Evolutionary conservation across 2,888 invertebrate species (phyloP).

Genomic region (Macrostomum cliftonense): DNA sequence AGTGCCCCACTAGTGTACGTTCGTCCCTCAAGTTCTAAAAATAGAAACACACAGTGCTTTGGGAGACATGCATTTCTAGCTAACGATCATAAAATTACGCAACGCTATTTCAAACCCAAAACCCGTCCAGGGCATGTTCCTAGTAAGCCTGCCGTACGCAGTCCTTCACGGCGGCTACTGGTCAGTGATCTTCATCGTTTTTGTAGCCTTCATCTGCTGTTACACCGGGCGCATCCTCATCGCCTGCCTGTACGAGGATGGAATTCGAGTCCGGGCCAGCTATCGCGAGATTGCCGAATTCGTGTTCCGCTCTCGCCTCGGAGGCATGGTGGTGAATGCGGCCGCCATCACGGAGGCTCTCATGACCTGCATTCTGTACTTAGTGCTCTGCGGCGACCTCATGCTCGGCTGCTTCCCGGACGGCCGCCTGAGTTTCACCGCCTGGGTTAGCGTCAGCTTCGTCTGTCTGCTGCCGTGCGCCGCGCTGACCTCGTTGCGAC

Average conservation of each 20-base stretch:
- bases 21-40: no score
- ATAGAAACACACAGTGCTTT: no score
- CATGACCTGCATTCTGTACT: constrained; percentile 96
- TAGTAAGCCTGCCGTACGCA: constrained; percentile 90
- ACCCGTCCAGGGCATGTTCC: constrained; percentile 76
- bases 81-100: no score
- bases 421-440: constrained; percentile 54
- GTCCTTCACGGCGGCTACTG: constrained; percentile 97
- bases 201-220: constrained; percentile 92
- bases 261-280: constrained; percentile 66
- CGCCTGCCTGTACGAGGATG: constrained; percentile 74
- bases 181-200: constrained; percentile 88
- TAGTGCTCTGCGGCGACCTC: constrained; percentile 88
- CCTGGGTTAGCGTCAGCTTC: constrained; percentile 96
- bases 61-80: no score
- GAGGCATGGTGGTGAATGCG: constrained; percentile 68
- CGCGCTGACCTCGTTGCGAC: constrained; percentile 67
- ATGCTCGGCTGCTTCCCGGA: constrained; percentile 56
- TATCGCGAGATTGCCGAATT: constrained; percentile 85
- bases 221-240: constrained; percentile 92
- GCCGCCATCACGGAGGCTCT: constrained; percentile 79
- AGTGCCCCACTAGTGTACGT: no score
- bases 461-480: constrained; percentile 76
- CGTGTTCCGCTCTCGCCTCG: constrained; percentile 73
- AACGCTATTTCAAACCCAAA: no score